These are phyloP conservation scores for Coremacera marginata DNA, from an alignment of 2,888 invertebrate species.

Conservation along the genomic window DNA sequence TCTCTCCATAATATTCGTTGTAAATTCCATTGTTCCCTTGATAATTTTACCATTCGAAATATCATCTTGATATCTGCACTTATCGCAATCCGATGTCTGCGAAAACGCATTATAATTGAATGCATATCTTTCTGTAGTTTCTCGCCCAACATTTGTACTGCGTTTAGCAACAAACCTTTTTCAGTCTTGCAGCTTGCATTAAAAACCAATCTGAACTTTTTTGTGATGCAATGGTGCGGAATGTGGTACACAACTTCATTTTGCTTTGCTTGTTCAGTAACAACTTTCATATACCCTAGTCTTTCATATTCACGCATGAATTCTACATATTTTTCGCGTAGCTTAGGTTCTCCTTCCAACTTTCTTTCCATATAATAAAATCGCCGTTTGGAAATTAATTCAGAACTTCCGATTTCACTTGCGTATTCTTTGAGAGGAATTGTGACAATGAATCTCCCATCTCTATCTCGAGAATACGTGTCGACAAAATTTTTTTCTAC, in stretches of 20 bases:
- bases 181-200: too few species aligned
- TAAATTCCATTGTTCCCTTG: neutral
- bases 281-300: too few species aligned
- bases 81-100: neutral
- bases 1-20: neutral
- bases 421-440: neutral
- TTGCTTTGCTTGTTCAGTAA: too few species aligned
- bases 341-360: too few species aligned
- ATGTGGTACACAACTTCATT: too few species aligned
- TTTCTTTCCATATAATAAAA: neutral
- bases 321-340: too few species aligned
- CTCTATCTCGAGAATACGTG: neutral
- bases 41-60: neutral
- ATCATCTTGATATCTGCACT: neutral
- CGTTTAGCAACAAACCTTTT: slow-evolving; percentile 10
- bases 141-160: slow-evolving; percentile 18
- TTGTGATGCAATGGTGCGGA: neutral
- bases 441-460: neutral
- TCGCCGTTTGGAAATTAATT: neutral
- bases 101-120: neutral
- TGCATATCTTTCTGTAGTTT: slow-evolving; percentile 14
- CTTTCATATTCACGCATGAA: too few species aligned
- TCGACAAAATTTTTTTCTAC: neutral
- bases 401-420: neutral
- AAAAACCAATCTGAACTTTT: neutral